Percentiles rank a stretch among this genome's conserved stretches.
Evolutionary conservation across 92 coral and sea anemone genomes (phyloP).

Genomic region (Epizoanthus scotinus): DNA sequence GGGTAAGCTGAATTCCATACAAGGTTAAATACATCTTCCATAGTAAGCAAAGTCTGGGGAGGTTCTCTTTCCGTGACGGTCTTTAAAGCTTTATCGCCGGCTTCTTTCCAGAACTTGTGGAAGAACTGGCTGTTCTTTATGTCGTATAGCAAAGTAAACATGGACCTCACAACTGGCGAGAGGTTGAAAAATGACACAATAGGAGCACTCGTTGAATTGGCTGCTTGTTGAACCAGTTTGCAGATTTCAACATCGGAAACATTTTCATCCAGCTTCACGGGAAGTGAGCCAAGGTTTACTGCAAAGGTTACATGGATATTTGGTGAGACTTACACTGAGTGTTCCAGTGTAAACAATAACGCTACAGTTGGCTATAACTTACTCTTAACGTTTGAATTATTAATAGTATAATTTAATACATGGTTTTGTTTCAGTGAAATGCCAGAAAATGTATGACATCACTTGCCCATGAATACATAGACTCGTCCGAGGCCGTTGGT

Average conservation of each 20-base stretch:
- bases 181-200: conserved; percentile 66
- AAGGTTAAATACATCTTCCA: too few species aligned
- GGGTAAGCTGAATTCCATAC: conserved; percentile 50
- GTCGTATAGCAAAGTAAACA: conserved; percentile 49
- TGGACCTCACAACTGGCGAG: conserved; percentile 40
- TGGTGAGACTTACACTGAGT: neutral
- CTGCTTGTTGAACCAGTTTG: conserved; percentile 41
- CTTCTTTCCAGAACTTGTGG: conserved; percentile 60
- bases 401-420: too few species aligned
- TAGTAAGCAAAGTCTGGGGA: conserved; percentile 7
- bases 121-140: conserved; percentile 60
- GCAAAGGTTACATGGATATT: neutral
- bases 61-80: conserved; percentile 20
- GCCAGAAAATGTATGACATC: too few species aligned
- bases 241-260: conserved; percentile 35
- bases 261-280: conserved; percentile 17
- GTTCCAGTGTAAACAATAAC: too few species aligned
- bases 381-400: too few species aligned
- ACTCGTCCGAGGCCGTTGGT: too few species aligned
- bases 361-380: too few species aligned
- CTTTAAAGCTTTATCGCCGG: conserved; percentile 39
- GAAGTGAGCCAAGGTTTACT: conserved; percentile 55
- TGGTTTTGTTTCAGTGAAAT: too few species aligned
- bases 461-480: too few species aligned
- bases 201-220: neutral